Evolutionary conservation across 2,888 invertebrate genomes (phyloP).

Genomic region (Drosophila anomalata): DNA sequence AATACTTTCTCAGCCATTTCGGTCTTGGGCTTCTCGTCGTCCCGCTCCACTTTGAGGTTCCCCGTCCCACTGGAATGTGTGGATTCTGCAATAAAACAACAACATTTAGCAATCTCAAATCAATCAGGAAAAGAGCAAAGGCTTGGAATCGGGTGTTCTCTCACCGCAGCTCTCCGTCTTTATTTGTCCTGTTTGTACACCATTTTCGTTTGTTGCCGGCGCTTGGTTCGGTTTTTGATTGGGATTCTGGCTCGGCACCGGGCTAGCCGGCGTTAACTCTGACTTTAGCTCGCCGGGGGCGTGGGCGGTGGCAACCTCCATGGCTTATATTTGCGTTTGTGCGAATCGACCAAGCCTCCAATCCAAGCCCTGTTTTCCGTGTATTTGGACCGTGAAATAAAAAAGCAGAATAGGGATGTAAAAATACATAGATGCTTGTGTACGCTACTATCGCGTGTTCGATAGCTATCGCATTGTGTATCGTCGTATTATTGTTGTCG

Average conservation of each 20-base stretch:
- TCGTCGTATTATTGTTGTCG: not conserved
- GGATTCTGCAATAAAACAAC: conserved; percentile 11
- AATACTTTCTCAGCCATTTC: conserved; percentile 67
- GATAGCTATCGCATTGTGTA: not conserved
- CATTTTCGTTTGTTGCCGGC: conserved; percentile 70
- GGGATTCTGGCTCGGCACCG: conserved; percentile 4
- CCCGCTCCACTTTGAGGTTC: conserved; percentile 42
- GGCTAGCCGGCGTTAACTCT: conserved; percentile 26
- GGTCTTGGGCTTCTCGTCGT: conserved; percentile 56
- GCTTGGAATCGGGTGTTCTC: conserved; percentile 13
- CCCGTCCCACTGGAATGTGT: conserved; percentile 31
- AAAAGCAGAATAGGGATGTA: conserved; percentile 28
- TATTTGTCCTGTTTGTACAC: conserved; percentile 75
- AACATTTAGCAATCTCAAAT: not conserved
- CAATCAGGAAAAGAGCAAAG: not conserved
- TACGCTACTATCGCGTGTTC: conserved; percentile 4
- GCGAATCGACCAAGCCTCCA: conserved; percentile 56
- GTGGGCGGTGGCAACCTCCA: conserved; percentile 65
- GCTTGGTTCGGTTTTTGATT: conserved; percentile 44
- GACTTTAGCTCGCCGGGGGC: conserved; percentile 51
- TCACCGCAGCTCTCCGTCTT: conserved; percentile 60
- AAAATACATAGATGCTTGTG: conserved; percentile 42
- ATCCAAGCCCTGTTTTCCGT: conserved; percentile 51
- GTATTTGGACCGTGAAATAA: conserved; percentile 27
- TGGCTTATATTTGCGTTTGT: conserved; percentile 52